These are phyloP conservation scores for Protobothrops mucrosquamatus DNA, from an alignment of 2,113 vertebrate genomes.

Conservation along the genomic window DNA sequence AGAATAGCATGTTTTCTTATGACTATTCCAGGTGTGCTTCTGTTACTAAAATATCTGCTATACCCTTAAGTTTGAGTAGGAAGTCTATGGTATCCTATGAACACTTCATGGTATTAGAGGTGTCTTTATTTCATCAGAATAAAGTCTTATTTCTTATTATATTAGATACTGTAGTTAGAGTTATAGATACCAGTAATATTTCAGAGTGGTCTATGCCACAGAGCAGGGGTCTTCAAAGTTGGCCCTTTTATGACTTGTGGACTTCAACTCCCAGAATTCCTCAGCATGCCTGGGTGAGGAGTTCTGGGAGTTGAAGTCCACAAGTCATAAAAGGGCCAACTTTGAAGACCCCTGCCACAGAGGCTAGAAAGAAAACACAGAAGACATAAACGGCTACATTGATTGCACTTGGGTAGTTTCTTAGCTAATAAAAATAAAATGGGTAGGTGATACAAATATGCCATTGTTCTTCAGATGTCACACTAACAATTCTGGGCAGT, in stretches of 20 bases:
- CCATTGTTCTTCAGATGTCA: background rate
- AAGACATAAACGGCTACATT: constrained; percentile 13
- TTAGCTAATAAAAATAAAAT: constrained; percentile 36
- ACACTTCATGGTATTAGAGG: constrained; percentile 21
- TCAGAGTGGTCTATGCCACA: constrained; percentile 36
- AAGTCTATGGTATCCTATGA: constrained; percentile 25
- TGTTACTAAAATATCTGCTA: constrained; percentile 17
- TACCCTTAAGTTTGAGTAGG: background rate
- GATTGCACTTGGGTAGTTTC: constrained; percentile 20
- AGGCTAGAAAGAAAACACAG: constrained; percentile 38
- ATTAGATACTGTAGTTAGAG: constrained; percentile 38
- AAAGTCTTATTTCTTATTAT: constrained; percentile 40
- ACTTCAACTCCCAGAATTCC: too few species aligned
- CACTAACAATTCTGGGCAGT: background rate
- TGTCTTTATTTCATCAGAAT: constrained; percentile 41
- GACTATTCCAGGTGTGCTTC: constrained; percentile 40
- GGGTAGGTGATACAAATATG: background rate
- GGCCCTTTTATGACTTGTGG: too few species aligned
- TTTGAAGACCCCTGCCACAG: too few species aligned
- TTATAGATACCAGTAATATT: constrained; percentile 41
- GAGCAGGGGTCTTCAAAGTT: background rate
- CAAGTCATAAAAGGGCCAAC: too few species aligned
- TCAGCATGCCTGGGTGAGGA: too few species aligned
- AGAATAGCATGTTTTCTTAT: constrained; percentile 22
- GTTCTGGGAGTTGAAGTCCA: too few species aligned